Base-by-base conservation (phyloP, 2,888 invertebrate genomes). In the Tetranychus truncatus region DNA sequence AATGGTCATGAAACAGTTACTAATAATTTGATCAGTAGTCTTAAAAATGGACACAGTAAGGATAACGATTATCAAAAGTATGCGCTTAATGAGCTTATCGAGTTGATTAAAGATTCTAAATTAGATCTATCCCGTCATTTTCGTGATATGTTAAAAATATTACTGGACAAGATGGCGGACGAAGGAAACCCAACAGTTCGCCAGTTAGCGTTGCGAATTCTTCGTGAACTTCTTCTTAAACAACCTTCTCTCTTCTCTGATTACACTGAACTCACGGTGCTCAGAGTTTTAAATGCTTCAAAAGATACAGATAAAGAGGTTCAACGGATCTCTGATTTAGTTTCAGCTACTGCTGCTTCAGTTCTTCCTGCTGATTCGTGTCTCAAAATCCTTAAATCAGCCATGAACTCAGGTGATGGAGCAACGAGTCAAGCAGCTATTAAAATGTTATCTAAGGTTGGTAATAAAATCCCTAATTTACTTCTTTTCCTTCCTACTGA, bases 371-470 rank as follows among this genome's bases (percentile, higher is more conserved):
- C 92, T 0, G 88, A 89, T 78, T 88, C 90, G 82, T 87, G 89
- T 74, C 87, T 91, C 69, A 86, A 88, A 83, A 86, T 91, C 1
- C 85, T 91, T 24, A 88, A 88, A 80, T 92, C 95, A 0, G 89
- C 95, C 80, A 91, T 96, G 79, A 88, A 89, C 55, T 94, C 93
- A 0, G 90, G 90, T 79, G 88, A 89, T 24, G 91, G 88, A 84
- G 94, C 95, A 1, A 88, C 90, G 76, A 91, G 93, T 81, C 87
- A 94, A 83, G 93, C 92, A 78, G 94, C 94, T 76, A 89, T 95
- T 73, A 95, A 95, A 85, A 89, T 95, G 86, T 86, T 93, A 71
- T 89, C 90, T 15, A 81, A 81, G 78, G 81, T 80, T 46, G 6
- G 21, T 73, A n/a, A 18, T 45, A 7, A 44, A 18, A 21, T 20